Evolutionary conservation across 2,888 invertebrate genomes (phyloP).

Genomic region (Drosophila suboccidentalis): DNA sequence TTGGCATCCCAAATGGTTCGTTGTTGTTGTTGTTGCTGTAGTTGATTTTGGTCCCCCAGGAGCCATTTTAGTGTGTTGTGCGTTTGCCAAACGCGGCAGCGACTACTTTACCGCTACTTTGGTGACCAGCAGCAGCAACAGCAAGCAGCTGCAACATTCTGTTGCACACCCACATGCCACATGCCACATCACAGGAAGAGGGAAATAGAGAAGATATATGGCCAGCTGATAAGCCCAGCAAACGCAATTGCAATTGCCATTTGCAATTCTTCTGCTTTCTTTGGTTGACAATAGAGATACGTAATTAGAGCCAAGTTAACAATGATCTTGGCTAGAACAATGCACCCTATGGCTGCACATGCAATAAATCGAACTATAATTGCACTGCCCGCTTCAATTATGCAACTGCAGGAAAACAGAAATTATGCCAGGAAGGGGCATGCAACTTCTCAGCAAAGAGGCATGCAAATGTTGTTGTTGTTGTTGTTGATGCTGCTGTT

Average conservation of each 20-base stretch:
- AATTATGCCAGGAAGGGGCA: conserved; percentile 42
- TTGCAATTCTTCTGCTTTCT: conserved; percentile 24
- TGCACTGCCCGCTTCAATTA: conserved; percentile 67
- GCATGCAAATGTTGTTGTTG: conserved; percentile 24
- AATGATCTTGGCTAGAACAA: conserved; percentile 47
- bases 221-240: conserved; percentile 46
- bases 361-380: conserved; percentile 81
- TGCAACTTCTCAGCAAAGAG: conserved; percentile 25
- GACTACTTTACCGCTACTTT: conserved; percentile 58
- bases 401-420: conserved; percentile 63
- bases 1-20: conserved; percentile 27
- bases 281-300: conserved; percentile 54
- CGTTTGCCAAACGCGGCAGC: conserved; percentile 34
- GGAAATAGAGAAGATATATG: conserved; percentile 48
- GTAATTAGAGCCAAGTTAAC: conserved; percentile 54
- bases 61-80: conserved; percentile 51
- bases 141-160: conserved; percentile 25
- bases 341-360: conserved; percentile 44
- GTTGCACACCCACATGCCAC: conserved; percentile 49
- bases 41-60: conserved; percentile 35
- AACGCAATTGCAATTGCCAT: conserved; percentile 31
- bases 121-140: conserved; percentile 19
- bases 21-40: conserved; percentile 5
- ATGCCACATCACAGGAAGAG: conserved; percentile 3
- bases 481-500: conserved; percentile 9